Base-by-base conservation (phyloP, 1,140 invertebrate genomes). In the Rhynchophorus ferrugineus region DNA sequence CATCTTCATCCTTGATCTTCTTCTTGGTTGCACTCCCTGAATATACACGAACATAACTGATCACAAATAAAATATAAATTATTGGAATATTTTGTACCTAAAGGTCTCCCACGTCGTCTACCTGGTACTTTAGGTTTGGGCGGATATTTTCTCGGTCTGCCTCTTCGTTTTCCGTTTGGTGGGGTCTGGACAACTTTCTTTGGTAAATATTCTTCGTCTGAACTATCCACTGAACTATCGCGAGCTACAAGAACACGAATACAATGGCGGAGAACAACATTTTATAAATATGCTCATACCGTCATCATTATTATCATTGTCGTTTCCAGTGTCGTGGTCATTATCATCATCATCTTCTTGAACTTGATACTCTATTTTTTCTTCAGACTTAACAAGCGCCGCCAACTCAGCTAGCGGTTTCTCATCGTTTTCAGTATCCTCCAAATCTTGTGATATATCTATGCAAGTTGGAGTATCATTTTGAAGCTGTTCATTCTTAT, bases 11-110 rank as follows among this genome's bases (percentile, higher is more conserved):
- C 39, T 56, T 59, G n/a, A 50, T 38, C 1, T 56, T 52, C 14
- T 58, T 56, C 20, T 56, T 58, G 2, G 54, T 56, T 53, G 45
- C 56, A 14, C 34, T 35, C 13, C 50, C 56, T 46, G 20, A 1
- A 20, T 37, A 47, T 18, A 41, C n/a, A 39, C 5, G 17, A 17
- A 39, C 5, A 13, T 3, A 36, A 36, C n/a, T 36, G 3, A 36
- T 14, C 9, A 24, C 38, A 49, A n/a, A n/a, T n/a, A n/a, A n/a
- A n/a, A n/a, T n/a, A n/a, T n/a, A n/a, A n/a, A n/a, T n/a, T n/a
- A n/a, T n/a, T n/a, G n/a, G n/a, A n/a, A n/a, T n/a, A n/a, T 18
- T 41, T 8, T 13, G 36, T 39, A 54, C 51, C 51, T 43, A 41
- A 14, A 34, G 53, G 53, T 49, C 53, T 43, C 9, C 53, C 53